Evolutionary conservation across 2,113 vertebrate species (phyloP).

Genomic region (Echinops telfairi): DNA sequence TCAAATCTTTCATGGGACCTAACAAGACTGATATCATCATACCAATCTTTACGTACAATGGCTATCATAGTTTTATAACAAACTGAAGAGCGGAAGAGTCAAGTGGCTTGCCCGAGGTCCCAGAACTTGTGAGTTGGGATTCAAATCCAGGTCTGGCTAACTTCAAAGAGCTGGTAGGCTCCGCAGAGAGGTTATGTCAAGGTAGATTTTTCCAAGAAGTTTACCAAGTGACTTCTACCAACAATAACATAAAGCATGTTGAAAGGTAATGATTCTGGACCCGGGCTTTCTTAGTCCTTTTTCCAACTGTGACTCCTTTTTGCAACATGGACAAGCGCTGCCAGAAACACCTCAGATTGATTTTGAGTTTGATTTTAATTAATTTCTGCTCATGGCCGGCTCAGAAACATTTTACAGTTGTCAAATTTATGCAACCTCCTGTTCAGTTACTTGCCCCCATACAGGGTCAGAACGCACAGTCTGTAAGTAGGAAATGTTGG

Average conservation of each 20-base stretch:
- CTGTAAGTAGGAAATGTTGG: too few species aligned
- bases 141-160: not conserved
- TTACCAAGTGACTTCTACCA: too few species aligned
- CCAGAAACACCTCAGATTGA: too few species aligned
- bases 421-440: too few species aligned
- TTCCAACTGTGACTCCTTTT: too few species aligned
- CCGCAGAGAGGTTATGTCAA: not conserved
- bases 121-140: not conserved
- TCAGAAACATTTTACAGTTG: too few species aligned
- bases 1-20: not conserved
- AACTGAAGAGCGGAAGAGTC: not conserved
- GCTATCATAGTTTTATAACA: not conserved
- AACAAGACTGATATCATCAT: not conserved
- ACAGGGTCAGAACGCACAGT: too few species aligned
- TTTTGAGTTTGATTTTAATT: too few species aligned
- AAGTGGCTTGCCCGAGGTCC: not conserved
- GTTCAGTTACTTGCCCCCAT: too few species aligned
- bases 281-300: too few species aligned
- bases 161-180: not conserved
- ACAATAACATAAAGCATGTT: not conserved
- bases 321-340: too few species aligned
- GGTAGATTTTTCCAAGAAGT: not conserved
- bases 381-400: too few species aligned
- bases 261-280: not conserved
- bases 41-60: not conserved